Evolutionary conservation across 2,113 vertebrate species (phyloP), one percentile per base, ranked within the genome.

Genomic region (Trichomycterus rosablanca): DNA sequence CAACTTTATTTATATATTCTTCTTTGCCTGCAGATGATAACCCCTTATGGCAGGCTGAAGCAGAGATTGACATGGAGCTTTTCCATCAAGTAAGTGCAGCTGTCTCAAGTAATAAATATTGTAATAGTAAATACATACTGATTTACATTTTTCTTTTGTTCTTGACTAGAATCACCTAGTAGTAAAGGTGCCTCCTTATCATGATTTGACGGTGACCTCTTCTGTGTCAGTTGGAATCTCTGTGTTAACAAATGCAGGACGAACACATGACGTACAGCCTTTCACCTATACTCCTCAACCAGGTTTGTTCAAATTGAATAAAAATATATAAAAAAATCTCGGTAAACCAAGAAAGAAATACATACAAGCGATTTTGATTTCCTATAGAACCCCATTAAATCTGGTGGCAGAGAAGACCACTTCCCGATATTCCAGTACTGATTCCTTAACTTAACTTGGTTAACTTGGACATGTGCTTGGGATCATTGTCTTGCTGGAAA

Each of bases 11-110:
- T n/a, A n/a, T n/a, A n/a, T n/a, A n/a, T n/a, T n/a, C n/a, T n/a
- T n/a, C n/a, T n/a, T n/a, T n/a, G n/a, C n/a, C n/a, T n/a, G 15
- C 78, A 99, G 96, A 99, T 86, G 96, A 98, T 67, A 91, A 80
- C 73, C 93, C n/a, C n/a, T n/a, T 90, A 16, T 99, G 96, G 96
- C 93, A 97, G 74, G 92, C 91, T 22, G 96, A 98, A 83, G 95
- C 95, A 77, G 93, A 97, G 83, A 98, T 99, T 40, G 96, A 99
- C 79, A 97, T 96, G 93, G 96, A 99, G 78, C 87, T 97, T 69
- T 99, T 98, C 78, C 96, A 99, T 86, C 96, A 99, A 93, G 96
- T 97, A 93, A 45, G 72, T 71, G 6, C 8, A 56, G 0, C 19
- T 22, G 15, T 3, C 18, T 10, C 1, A 7, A 20, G 16, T 28